Evolutionary conservation across 2,113 vertebrate species (phyloP).

Genomic region (Eubucco bourcierii): DNA sequence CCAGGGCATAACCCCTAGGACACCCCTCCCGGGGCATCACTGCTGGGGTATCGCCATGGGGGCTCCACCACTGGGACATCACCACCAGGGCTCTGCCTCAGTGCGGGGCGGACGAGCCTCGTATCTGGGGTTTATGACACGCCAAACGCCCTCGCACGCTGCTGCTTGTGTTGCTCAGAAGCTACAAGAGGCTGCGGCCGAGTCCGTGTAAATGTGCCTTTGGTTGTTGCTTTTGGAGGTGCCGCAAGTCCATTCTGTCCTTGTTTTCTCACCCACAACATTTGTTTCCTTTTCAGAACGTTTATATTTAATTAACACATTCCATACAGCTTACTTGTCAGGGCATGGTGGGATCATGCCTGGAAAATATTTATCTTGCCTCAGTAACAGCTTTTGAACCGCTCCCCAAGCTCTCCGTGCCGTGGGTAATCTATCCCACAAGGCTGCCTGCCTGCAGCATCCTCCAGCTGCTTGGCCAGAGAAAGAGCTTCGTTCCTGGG

Average conservation of each 20-base stretch:
- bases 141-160: background rate
- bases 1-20: background rate
- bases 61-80: too few relatives aligned
- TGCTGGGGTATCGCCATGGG: too few relatives aligned
- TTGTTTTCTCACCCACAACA: conserved; percentile 36
- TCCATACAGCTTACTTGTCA: conserved; percentile 41
- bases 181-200: background rate
- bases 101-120: background rate
- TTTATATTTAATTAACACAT: conserved; percentile 62
- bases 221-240: conserved; percentile 25
- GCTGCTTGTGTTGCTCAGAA: background rate
- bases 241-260: background rate
- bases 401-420: background rate
- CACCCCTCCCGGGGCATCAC: background rate
- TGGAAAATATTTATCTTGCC: conserved; percentile 58
- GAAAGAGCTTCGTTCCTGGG: background rate
- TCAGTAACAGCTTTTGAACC: conserved; percentile 19
- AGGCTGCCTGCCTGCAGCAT: background rate
- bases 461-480: background rate
- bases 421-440: background rate
- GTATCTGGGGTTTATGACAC: background rate
- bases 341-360: background rate
- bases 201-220: background rate
- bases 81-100: rapidly evolving
- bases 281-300: conserved; percentile 44